Percentiles rank a stretch among this genome's conserved stretches.
These are phyloP conservation scores for Riparia riparia DNA, from an alignment of 2,113 vertebrate species.

Conservation along the genomic window DNA sequence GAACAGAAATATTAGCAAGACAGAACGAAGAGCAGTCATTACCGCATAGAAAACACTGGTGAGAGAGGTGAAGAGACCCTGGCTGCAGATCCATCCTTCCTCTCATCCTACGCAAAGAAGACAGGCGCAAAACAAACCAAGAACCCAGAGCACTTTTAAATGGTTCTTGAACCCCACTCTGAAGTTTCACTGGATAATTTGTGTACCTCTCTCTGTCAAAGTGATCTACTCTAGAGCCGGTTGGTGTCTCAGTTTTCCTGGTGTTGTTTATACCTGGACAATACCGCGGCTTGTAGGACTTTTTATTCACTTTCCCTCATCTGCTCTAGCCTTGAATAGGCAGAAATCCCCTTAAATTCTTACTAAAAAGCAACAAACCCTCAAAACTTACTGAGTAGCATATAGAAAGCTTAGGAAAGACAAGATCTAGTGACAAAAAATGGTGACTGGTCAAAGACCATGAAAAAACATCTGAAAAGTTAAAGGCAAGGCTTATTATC, in stretches of 20 bases:
- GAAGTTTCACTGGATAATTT: background rate
- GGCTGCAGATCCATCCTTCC: background rate
- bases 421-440: background rate
- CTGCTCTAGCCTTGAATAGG: background rate
- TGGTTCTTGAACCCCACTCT: background rate
- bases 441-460: background rate
- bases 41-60: background rate
- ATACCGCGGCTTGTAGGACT: rapidly evolving
- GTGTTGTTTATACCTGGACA: background rate
- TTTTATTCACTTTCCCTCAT: background rate
- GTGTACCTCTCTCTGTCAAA: background rate
- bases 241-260: background rate
- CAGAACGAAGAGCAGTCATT: background rate
- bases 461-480: background rate
- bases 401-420: background rate
- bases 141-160: background rate
- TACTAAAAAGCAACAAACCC: background rate
- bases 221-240: background rate
- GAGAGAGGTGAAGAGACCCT: background rate
- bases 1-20: background rate
- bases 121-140: background rate
- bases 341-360: background rate
- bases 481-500: background rate
- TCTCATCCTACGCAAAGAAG: background rate
- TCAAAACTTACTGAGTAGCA: background rate